phyloP scores from a whole-genome alignment of 1,140 invertebrate genomes.

The Bicyclus anynana region DNA sequence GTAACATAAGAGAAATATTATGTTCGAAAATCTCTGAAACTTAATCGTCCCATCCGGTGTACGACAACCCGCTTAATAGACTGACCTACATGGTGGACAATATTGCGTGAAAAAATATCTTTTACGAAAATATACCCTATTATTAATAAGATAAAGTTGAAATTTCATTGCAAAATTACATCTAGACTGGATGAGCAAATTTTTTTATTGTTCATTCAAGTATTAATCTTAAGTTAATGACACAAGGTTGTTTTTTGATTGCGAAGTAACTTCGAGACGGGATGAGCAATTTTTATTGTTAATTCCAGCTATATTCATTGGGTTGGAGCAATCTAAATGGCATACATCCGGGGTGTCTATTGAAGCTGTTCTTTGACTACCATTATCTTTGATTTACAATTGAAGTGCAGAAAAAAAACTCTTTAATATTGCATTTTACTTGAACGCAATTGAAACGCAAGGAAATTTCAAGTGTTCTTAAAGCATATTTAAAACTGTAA shows the following conservation, averaged over 20 bases:
- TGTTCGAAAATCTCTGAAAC: conserved; percentile 69
- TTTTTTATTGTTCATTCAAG: conserved; percentile 73
- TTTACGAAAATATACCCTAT: conserved; percentile 22
- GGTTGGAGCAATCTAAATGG: conserved; percentile 67
- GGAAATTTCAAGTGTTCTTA: no score
- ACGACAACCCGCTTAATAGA: conserved; percentile 62
- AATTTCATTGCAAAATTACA: conserved; percentile 18
- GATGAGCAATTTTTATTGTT: conserved; percentile 75
- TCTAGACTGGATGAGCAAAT: conserved; percentile 65
- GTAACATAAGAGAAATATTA: conserved; percentile 57
- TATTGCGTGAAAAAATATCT: conserved; percentile 30
- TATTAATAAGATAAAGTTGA: conserved; percentile 9
- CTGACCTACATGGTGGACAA: conserved; percentile 67
- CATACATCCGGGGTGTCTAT: conserved; percentile 72
- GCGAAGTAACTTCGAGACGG: conserved; percentile 36
- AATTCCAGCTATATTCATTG: conserved; percentile 73
- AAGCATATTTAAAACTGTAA: neutral
- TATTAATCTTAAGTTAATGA: no score
- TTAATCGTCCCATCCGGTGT: conserved; percentile 61
- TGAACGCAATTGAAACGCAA: conserved; percentile 19
- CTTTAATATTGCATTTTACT: conserved; percentile 19
- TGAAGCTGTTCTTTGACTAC: conserved; percentile 42
- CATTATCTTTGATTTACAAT: conserved; percentile 41
- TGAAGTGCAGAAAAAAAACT: conserved; percentile 39
- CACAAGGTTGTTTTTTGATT: conserved; percentile 16